phyloP scores from a whole-genome alignment of 2,888 invertebrate species.

The Anoplius nigerrimus region DNA sequence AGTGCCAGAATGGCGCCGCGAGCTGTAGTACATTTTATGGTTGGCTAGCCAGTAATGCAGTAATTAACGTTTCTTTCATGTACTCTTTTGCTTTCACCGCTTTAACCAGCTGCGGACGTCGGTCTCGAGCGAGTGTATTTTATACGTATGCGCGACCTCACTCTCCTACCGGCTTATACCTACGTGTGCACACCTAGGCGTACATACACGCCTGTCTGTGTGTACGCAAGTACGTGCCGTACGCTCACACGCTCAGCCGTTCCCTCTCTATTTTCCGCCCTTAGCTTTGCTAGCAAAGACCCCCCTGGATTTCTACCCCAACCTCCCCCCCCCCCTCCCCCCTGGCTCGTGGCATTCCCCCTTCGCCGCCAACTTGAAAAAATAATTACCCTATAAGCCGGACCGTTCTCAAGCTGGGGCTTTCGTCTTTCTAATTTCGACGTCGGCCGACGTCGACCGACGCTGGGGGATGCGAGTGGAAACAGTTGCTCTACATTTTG shows the following conservation, averaged over 20 bases:
- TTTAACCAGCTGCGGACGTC: constrained; percentile 50
- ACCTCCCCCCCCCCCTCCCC: constrained; percentile 24
- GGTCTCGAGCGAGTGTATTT: not conserved
- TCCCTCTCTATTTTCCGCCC: constrained; percentile 18
- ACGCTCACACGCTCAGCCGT: not conserved
- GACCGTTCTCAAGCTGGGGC: constrained; percentile 36
- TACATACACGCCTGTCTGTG: not conserved
- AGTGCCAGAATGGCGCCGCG: constrained; percentile 41
- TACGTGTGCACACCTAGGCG: not conserved
- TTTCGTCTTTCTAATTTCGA: constrained; percentile 10
- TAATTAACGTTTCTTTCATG: constrained; percentile 69
- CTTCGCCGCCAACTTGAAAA: constrained; percentile 51
- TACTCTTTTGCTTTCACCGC: constrained; percentile 56
- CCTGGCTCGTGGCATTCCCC: constrained; percentile 23
- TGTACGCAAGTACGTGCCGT: not conserved
- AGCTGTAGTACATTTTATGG: constrained; percentile 59
- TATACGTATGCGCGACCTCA: not conserved
- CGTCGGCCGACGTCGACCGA: not conserved
- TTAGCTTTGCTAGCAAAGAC: constrained; percentile 10
- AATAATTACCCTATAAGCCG: constrained; percentile 55
- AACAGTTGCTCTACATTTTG: too few species aligned
- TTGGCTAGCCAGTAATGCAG: constrained; percentile 62
- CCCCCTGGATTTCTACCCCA: constrained; percentile 45
- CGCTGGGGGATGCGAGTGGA: too few species aligned
- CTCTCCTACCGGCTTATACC: not conserved